phyloP scores from a whole-genome alignment of 2,888 invertebrate species.

The Amiota communis region DNA sequence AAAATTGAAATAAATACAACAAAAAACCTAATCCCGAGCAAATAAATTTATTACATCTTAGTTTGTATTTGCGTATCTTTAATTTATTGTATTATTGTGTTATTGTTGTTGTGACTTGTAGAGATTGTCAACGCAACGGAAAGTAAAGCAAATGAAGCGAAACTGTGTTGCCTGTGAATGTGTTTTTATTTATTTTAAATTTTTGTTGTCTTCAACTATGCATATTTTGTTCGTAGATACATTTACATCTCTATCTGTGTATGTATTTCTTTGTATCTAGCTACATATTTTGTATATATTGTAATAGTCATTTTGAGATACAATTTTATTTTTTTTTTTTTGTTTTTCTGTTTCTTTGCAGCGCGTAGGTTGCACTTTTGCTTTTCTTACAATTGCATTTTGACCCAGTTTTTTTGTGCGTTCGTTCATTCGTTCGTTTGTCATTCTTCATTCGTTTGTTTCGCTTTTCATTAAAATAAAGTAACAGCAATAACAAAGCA shows the following conservation, averaged over 20 bases:
- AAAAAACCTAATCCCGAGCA: neutral
- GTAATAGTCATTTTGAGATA: constrained; percentile 2
- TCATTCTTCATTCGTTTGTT: too few relatives aligned
- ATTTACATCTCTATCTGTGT: neutral
- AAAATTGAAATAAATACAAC: neutral
- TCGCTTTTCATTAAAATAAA: too few relatives aligned
- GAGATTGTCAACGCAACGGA: neutral
- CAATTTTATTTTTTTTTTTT: neutral
- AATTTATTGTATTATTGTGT: neutral
- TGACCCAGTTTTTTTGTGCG: constrained; percentile 62
- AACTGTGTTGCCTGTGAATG: neutral
- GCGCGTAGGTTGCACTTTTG: constrained; percentile 8
- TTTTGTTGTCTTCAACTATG: too few relatives aligned
- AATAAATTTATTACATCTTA: constrained; percentile 3
- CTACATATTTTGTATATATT: neutral
- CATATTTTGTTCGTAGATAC: neutral
- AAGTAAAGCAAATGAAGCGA: constrained; percentile 23
- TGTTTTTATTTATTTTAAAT: neutral
- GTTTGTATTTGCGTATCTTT: neutral
- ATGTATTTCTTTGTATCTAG: neutral
- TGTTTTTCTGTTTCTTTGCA: neutral
- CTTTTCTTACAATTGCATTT: constrained; percentile 48
- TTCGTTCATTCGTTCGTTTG: constrained; percentile 30
- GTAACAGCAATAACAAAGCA: neutral
- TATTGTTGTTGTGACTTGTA: neutral